Base-by-base conservation (phyloP, 2,888 invertebrate genomes). In the Drosophila atripex region DNA sequence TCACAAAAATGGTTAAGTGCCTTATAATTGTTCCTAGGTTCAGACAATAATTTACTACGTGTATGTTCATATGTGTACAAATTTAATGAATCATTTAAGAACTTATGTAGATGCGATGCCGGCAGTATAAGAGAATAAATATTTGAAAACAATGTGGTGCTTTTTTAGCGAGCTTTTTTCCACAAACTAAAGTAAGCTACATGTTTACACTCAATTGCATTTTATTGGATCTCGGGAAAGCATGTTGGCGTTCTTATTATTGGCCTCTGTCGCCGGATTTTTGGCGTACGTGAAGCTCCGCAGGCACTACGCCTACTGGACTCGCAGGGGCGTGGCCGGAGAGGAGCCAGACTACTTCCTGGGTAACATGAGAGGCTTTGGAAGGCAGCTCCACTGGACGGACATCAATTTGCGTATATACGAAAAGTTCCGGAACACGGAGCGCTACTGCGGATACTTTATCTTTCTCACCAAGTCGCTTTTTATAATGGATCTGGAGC, bases 221-320 rank as follows among this genome's bases (percentile, higher is more conserved):
- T 30, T 2, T 9, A 11, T 30, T 35, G 32, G 32, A 35, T 35
- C 32, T n/a, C 5, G 3, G n/a, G 1, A 0, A 12, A 12, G n/a
- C 58, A 85, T 85, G 78, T 57, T 49, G 12, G 52, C 68, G 43
- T 30, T 18, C 18, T 18, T 18, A 18, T 18, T 18, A 18, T 18
- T 1, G 18, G 18, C 18, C 1, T 18, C 18, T 18, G 18, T 2
- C 18, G 18, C 1, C 18, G 18, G 18, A 18, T 18, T 18, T 18
- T 18, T 18, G 18, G 18, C 1, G 18, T 18, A 18, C 2, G 18
- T 18, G 1, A 18, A 18, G 18, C 18, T n/a, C n/a, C n/a, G n/a
- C n/a, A n/a, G n/a, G n/a, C n/a, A n/a, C n/a, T n/a, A n/a, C n/a
- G n/a, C n/a, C n/a, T n/a, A n/a, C n/a, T n/a, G n/a, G n/a, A n/a